Evolutionary conservation across 2,113 vertebrate genomes (phyloP).

Genomic region (Xiphophorus couchianus): DNA sequence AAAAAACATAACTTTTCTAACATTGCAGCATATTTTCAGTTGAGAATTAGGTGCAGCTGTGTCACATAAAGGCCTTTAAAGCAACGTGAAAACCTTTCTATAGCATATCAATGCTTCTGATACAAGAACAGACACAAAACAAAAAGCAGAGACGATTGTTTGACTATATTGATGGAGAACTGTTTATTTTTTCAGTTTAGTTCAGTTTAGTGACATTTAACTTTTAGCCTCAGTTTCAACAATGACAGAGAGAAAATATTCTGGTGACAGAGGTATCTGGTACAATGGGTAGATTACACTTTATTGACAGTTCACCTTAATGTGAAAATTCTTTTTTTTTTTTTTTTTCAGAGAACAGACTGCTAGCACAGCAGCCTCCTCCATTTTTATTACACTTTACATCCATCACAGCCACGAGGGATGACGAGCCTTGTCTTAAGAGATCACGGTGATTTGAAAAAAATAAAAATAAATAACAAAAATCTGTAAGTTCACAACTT

Average conservation of each 20-base stretch:
- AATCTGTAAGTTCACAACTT: slow-evolving; percentile 25
- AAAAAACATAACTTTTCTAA: background rate
- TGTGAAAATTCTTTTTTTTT: background rate
- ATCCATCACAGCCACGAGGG: slow-evolving; percentile 58
- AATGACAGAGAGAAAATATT: slow-evolving; percentile 34
- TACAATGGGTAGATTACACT: slow-evolving; percentile 36
- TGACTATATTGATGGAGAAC: slow-evolving; percentile 38
- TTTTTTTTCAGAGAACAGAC: slow-evolving; percentile 26
- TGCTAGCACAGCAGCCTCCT: slow-evolving; percentile 34
- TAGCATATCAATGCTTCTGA: background rate
- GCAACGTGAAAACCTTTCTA: background rate
- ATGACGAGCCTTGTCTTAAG: slow-evolving; percentile 33
- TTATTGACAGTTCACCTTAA: slow-evolving; percentile 54
- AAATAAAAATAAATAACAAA: background rate
- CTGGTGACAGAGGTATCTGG: slow-evolving; percentile 48
- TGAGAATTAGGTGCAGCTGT: background rate
- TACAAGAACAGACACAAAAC: background rate
- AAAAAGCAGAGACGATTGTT: background rate
- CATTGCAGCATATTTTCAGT: background rate
- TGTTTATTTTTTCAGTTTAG: slow-evolving; percentile 70
- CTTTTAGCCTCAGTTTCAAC: slow-evolving; percentile 41
- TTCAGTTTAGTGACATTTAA: slow-evolving; percentile 58
- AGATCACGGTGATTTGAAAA: slow-evolving; percentile 27
- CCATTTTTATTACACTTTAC: slow-evolving; percentile 63
- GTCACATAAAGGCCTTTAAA: background rate